A percentile compares a stretch with the other conserved stretches of the same genome.
These are phyloP conservation scores for Sarcophaga variegata DNA, from an alignment of 2,888 invertebrate genomes.

Conservation along the genomic window DNA sequence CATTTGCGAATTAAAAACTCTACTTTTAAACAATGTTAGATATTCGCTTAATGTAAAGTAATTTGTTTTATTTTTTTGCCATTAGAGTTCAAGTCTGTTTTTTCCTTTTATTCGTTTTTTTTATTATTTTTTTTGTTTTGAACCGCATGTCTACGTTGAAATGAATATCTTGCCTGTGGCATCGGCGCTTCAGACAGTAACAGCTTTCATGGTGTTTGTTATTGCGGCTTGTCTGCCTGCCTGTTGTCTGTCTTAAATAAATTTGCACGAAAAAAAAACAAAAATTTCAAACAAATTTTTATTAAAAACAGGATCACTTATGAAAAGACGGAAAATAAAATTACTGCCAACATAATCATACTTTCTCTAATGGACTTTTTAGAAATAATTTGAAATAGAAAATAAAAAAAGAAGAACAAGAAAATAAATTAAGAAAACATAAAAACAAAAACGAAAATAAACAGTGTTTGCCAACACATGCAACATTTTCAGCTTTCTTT, in stretches of 20 bases:
- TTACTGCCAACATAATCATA: constrained; percentile 27
- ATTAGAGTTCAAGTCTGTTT: not conserved
- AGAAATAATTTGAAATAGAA: constrained; percentile 12
- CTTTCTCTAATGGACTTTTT: constrained; percentile 50
- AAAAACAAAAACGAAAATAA: no score
- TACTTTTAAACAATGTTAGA: not conserved
- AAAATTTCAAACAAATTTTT: constrained; percentile 8
- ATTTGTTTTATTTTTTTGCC: not conserved
- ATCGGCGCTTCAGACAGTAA: constrained; percentile 3
- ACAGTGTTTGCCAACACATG: not conserved
- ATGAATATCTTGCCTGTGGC: constrained; percentile 3
- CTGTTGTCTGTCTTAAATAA: constrained; percentile 26
- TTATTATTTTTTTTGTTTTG: not conserved
- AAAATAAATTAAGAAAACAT: no score
- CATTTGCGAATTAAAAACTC: constrained; percentile 17
- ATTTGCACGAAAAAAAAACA: not conserved
- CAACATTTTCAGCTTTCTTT: not conserved
- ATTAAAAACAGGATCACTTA: constrained; percentile 18
- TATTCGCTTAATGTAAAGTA: not conserved
- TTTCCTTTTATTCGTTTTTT: no score
- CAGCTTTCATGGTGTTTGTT: not conserved
- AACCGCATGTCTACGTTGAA: not conserved
- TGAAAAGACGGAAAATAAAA: no score
- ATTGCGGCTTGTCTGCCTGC: constrained; percentile 30
- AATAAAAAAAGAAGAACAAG: not conserved